phyloP scores from a whole-genome alignment of 2,113 vertebrate genomes.

The Rhineura floridana region DNA sequence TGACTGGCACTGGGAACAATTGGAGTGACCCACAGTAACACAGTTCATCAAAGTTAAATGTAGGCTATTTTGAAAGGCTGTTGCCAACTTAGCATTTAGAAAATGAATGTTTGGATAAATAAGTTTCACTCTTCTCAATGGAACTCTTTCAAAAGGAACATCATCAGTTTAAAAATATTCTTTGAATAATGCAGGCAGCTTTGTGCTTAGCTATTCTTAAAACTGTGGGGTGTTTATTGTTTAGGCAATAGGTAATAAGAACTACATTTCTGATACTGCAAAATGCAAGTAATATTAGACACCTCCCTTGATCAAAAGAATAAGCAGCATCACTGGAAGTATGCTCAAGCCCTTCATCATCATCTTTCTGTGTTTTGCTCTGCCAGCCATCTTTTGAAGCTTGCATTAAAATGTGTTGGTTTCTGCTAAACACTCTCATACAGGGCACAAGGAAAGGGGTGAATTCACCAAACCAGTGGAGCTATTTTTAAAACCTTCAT shows the following conservation, averaged over 20 bases:
- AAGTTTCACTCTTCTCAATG: slow-evolving; percentile 3
- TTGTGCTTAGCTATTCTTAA: background rate
- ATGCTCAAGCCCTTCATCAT: accelerated
- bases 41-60: slow-evolving; percentile 29
- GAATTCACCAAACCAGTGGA: background rate
- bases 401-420: background rate
- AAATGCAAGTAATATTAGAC: background rate
- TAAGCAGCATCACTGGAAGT: background rate
- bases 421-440: background rate
- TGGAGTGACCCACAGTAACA: background rate
- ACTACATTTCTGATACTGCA: background rate
- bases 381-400: background rate
- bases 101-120: slow-evolving; percentile 26
- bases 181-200: slow-evolving; percentile 1
- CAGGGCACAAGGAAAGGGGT: background rate
- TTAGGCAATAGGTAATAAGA: background rate
- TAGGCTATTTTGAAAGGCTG: slow-evolving; percentile 13
- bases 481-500: background rate
- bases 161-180: slow-evolving; percentile 6
- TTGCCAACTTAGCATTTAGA: slow-evolving; percentile 26
- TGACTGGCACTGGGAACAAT: background rate
- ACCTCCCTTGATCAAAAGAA: background rate
- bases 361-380: background rate
- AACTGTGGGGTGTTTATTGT: background rate
- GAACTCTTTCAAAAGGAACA: background rate